phyloP scores from a whole-genome alignment of 2,888 invertebrate species.

The Oxytorus armatus region DNA sequence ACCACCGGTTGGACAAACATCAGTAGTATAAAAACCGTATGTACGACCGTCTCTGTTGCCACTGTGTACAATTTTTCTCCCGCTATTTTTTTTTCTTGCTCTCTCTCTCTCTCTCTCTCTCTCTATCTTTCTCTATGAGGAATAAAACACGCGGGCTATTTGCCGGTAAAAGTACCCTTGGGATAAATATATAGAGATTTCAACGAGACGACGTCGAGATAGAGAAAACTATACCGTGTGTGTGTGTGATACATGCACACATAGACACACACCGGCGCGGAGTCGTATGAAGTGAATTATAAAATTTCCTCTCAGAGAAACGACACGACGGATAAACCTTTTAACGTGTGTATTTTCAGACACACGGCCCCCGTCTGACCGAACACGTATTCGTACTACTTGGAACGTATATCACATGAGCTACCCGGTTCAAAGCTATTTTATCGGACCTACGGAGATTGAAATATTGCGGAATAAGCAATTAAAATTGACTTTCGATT shows the following conservation, averaged over 20 bases:
- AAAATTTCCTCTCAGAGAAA: conserved; percentile 18
- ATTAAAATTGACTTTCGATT: no score
- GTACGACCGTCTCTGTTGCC: conserved; percentile 2
- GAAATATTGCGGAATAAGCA: not conserved
- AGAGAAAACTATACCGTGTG: no score
- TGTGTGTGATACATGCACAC: no score
- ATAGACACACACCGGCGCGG: no score
- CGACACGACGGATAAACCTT: conserved; percentile 7
- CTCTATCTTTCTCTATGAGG: not conserved
- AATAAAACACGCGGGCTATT: not conserved
- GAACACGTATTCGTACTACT: conserved; percentile 1
- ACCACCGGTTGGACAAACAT: conserved; percentile 24
- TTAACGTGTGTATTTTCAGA: not conserved
- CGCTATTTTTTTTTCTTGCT: conserved; percentile 6
- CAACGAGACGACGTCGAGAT: conserved; percentile 22
- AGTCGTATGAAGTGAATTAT: conserved; percentile 33
- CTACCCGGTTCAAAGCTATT: not conserved
- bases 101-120: conserved; percentile 22
- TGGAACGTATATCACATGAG: not conserved
- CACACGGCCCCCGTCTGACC: not conserved
- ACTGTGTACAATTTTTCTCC: not conserved
- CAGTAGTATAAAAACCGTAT: conserved; percentile 34
- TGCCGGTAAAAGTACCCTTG: conserved; percentile 31
- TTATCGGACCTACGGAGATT: not conserved
- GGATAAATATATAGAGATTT: conserved; percentile 58